Conservation (phyloP, 2,888 invertebrate species). For the Aphodius granarius region DNA sequence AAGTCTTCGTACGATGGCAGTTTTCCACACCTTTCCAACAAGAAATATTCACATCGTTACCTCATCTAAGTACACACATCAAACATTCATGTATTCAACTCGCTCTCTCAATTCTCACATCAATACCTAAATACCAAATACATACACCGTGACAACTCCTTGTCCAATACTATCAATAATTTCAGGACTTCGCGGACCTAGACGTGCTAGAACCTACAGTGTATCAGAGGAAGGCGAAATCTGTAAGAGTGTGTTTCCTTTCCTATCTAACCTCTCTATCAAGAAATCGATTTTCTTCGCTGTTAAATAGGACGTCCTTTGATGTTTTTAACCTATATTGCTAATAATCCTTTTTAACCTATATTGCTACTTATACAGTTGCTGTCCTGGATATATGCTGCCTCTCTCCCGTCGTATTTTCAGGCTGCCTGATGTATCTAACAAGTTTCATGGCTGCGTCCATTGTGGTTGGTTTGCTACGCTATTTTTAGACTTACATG, state of each 20-base stretch:
- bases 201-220: constrained; percentile 65
- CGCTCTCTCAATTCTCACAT: neutral
- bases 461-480: neutral
- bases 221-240: constrained; percentile 73
- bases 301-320: neutral
- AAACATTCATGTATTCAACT: neutral
- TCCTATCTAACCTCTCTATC: neutral
- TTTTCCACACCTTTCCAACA: no score
- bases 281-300: neutral
- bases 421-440: neutral
- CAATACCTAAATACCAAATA: neutral
- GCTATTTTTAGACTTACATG: neutral
- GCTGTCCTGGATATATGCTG: no score
- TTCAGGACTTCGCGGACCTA: constrained; percentile 57
- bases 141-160: neutral
- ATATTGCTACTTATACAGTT: no score
- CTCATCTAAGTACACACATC: neutral
- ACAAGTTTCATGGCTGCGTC: neutral
- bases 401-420: neutral
- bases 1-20: no score
- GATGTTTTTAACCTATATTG: no score
- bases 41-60: neutral
- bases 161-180: constrained; percentile 23
- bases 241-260: constrained; percentile 60
- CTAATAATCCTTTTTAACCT: no score